Base-by-base conservation (phyloP, 2,113 vertebrate genomes). In the Mastomys coucha region DNA sequence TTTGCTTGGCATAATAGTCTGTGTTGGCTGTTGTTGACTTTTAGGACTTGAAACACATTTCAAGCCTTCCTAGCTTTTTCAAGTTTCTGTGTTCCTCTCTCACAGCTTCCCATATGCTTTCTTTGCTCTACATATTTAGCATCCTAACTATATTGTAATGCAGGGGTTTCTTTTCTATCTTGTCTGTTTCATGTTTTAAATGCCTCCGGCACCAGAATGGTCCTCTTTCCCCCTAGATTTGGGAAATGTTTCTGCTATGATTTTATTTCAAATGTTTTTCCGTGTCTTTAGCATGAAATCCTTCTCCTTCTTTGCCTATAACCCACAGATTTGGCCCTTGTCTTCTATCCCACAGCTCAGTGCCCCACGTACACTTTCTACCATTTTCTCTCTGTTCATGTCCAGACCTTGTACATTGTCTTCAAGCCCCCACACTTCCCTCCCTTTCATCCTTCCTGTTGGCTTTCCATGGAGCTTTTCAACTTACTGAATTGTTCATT, bases 1-100 rank as follows among this genome's bases (percentile, higher is more conserved):
- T 89, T 92, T 93, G 58, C 39, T 96, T 33, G 26, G 45, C 77
- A 86, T 88, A 84, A 77, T 87, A 77, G 73, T 94, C 70, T 95
- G 88, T 63, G 75, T 33, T 91, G 58, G 81, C 28, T 31, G 45
- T 87, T 31, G 70, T 94, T 96, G 73, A 72, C 58, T 91, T 80
- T 70, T 3, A 67, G 10, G 56, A 17, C 19, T 87, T 93, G 73
- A 93, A 94, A 87, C 39, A 58, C 72, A n/a, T 85, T 87, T 39
- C 89, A 60, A 91, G 88, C 9, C 69, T 26, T 28, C 60, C 78
- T 96, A 17, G 51, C 63, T 65, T 39, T 33, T 28, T 88, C 3
- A 26, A n/a, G 49, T 90, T 95, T 91, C 56, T 96, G 39, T 87
- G 33, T 56, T 72, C 49, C 49, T 72, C 65, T n/a, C 33, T 56